Evolutionary conservation across 2,888 invertebrate species (phyloP).

Genomic region (Diploptera punctata): DNA sequence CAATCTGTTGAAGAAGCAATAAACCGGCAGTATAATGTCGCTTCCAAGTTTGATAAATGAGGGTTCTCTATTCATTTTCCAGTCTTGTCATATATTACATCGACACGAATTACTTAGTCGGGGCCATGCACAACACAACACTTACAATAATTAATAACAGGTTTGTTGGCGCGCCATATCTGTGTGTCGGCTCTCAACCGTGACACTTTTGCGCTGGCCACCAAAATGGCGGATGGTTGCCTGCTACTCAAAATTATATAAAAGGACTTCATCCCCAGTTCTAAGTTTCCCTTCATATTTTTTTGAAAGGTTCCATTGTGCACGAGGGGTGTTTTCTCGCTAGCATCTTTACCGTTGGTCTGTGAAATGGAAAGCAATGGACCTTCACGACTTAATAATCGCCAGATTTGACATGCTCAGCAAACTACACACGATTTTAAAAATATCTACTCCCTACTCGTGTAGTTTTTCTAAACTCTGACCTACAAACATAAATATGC

Average conservation of each 20-base stretch:
- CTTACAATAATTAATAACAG: conserved; percentile 41
- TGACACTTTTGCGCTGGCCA: conserved; percentile 35
- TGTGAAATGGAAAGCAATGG: conserved; percentile 44
- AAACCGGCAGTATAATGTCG: too few species aligned
- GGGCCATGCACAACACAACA: conserved; percentile 19
- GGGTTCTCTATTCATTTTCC: background rate
- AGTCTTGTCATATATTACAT: conserved; percentile 16
- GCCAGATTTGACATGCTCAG: conserved; percentile 8
- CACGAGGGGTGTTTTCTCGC: conserved; percentile 28
- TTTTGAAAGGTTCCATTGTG: background rate
- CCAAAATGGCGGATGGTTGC: conserved; percentile 33
- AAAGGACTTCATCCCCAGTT: background rate
- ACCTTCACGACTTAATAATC: conserved; percentile 40
- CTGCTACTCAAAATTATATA: conserved; percentile 8
- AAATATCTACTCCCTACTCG: too few species aligned
- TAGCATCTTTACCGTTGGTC: conserved; percentile 40
- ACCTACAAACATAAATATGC: too few species aligned
- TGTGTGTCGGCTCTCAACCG: conserved; percentile 29
- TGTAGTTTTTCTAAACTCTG: too few species aligned
- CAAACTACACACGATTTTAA: background rate
- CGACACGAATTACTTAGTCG: conserved; percentile 34
- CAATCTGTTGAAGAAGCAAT: too few species aligned
- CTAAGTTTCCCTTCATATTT: background rate
- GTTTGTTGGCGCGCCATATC: conserved; percentile 40
- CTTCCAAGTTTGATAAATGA: conserved; percentile 18